phyloP scores from a whole-genome alignment of 2,113 vertebrate species.

The Numida meleagris region DNA sequence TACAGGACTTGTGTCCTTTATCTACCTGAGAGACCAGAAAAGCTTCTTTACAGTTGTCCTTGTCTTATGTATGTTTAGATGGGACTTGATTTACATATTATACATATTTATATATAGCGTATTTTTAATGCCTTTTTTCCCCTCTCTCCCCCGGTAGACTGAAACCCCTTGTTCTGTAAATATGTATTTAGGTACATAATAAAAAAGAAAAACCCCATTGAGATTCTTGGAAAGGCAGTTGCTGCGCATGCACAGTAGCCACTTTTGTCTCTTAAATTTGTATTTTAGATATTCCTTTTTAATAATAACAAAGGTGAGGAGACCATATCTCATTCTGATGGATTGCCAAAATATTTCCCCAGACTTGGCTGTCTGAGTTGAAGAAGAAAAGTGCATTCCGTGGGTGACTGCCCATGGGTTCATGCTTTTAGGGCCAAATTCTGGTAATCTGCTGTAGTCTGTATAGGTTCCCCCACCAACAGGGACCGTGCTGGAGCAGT shows the following conservation, averaged over 20 bases:
- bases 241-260: constrained; percentile 76
- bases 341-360: constrained; percentile 74
- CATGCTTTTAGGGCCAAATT: background rate
- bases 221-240: constrained; percentile 74
- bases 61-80: constrained; percentile 78
- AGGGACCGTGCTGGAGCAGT: fast-evolving
- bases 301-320: constrained; percentile 64
- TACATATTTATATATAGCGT: constrained; percentile 81
- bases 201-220: constrained; percentile 51
- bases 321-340: constrained; percentile 56
- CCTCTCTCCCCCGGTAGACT: constrained; percentile 38
- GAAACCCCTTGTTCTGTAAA: constrained; percentile 80
- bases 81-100: constrained; percentile 78
- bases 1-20: constrained; percentile 44
- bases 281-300: constrained; percentile 67
- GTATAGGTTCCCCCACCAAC: background rate
- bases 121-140: constrained; percentile 71
- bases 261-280: constrained; percentile 68
- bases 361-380: constrained; percentile 17
- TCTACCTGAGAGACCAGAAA: constrained; percentile 72
- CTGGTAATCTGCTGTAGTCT: fast-evolving
- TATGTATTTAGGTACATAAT: constrained; percentile 78
- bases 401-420: background rate
- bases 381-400: background rate
- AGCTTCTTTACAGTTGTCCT: constrained; percentile 76